Evolutionary conservation across 2,888 invertebrate genomes (phyloP).

Genomic region (Drosophila birchii): DNA sequence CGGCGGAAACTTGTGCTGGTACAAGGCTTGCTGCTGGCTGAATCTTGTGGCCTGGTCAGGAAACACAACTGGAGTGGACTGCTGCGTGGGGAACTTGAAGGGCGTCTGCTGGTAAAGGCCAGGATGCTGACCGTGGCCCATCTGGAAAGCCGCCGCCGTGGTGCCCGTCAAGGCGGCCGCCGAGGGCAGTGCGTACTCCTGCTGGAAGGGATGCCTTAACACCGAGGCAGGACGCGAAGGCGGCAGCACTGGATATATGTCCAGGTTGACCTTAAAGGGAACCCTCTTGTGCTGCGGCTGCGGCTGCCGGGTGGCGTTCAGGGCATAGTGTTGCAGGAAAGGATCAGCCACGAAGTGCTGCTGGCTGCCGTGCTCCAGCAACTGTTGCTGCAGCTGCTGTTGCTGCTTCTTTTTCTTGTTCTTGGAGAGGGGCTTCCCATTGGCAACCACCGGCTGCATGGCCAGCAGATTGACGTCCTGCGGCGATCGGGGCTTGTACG

Average conservation of each 20-base stretch:
- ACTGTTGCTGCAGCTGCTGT: conserved; percentile 47
- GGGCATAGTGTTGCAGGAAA: conserved; percentile 67
- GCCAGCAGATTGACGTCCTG: conserved; percentile 91
- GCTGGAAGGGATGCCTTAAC: conserved; percentile 75
- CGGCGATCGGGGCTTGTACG: conserved; percentile 90
- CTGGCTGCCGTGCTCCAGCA: conserved; percentile 19
- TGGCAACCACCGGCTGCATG: conserved; percentile 83
- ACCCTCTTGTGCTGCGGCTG: conserved; percentile 82
- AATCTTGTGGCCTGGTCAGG: conserved; percentile 68
- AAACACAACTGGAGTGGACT: conserved; percentile 49
- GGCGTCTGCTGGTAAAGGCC: conserved; percentile 69
- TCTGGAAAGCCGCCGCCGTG: conserved; percentile 30
- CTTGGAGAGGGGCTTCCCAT: conserved; percentile 60
- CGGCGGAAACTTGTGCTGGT: conserved; percentile 63
- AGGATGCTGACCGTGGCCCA: conserved; percentile 56
- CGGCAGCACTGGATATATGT: conserved; percentile 87
- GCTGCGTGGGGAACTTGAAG: conserved; percentile 71
- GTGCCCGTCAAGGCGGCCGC: conserved; percentile 53
- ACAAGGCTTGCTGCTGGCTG: conserved; percentile 65
- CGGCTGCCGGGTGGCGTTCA: conserved; percentile 76
- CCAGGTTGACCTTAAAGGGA: conserved; percentile 88
- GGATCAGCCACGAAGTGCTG: conserved; percentile 43
- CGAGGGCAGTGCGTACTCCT: conserved; percentile 68
- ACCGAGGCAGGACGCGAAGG: conserved; percentile 75
- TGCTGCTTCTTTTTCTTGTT: conserved; percentile 74